phyloP scores from a whole-genome alignment of 2,888 invertebrate genomes.

The Caenorhabditis doughertyi region DNA sequence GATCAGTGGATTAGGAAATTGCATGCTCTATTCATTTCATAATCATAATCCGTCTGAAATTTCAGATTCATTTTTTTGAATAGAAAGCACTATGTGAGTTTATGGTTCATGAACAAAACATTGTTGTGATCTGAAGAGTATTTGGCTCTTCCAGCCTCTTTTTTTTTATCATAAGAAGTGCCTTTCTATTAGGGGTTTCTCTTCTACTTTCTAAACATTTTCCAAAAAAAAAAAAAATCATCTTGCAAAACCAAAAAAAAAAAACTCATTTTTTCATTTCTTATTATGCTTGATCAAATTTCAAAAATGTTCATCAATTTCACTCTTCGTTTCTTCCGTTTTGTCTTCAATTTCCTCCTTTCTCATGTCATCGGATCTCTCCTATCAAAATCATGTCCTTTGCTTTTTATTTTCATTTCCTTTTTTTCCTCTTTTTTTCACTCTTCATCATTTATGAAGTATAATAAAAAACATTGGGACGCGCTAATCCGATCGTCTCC shows the following conservation, averaged over 20 bases:
- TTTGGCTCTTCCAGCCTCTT: too few species aligned
- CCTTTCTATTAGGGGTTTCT: too few species aligned
- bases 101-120: too few species aligned
- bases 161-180: too few species aligned
- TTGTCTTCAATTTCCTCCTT: constrained; percentile 53
- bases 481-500: constrained; percentile 45
- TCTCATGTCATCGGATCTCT: constrained; percentile 51
- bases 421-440: too few species aligned
- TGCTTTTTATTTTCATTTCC: constrained; percentile 2
- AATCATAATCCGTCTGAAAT: constrained; percentile 11
- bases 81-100: too few species aligned
- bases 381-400: constrained; percentile 37
- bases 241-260: background rate
- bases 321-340: constrained; percentile 44
- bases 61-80: background rate
- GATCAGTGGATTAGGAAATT: background rate
- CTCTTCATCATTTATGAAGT: too few species aligned
- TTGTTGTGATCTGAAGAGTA: too few species aligned
- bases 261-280: background rate
- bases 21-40: background rate
- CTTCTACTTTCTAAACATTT: background rate
- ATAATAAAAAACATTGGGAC: background rate
- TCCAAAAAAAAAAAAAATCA: background rate
- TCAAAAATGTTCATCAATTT: constrained; percentile 29
- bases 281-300: constrained; percentile 9